Evolutionary conservation across 1,140 invertebrate species (phyloP).

Genomic region (Matsumurasca onukii): DNA sequence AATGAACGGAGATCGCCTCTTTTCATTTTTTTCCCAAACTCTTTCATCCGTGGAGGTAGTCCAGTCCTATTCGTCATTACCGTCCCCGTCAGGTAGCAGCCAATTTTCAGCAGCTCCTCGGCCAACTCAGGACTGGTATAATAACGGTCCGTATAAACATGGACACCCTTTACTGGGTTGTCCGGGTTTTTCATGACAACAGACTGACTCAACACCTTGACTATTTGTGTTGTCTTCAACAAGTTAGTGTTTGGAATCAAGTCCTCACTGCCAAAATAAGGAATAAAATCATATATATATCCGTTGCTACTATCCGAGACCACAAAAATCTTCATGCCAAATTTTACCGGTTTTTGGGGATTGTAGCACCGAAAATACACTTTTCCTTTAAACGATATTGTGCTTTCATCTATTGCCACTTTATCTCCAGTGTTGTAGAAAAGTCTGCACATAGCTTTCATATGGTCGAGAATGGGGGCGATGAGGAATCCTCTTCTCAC

Average conservation of each 20-base stretch:
- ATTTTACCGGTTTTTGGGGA: conserved; percentile 7
- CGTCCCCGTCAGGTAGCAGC: conserved; percentile 3
- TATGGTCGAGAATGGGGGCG: conserved; percentile 1
- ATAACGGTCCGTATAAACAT: conserved; percentile 3
- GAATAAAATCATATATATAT: conserved; percentile 12
- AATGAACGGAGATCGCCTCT: neutral
- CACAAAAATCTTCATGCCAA: conserved; percentile 23
- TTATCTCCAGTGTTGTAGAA: neutral
- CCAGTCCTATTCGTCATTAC: conserved; percentile 15
- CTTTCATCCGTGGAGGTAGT: neutral
- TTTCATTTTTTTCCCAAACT: conserved; percentile 1
- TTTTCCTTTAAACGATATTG: neutral
- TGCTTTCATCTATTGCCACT: neutral
- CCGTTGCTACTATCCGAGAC: conserved; percentile 11
- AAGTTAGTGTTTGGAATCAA: neutral
- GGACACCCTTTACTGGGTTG: neutral
- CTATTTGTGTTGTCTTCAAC: conserved; percentile 19
- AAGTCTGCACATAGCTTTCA: neutral
- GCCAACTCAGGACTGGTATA: conserved; percentile 21
- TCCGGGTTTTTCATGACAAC: neutral
- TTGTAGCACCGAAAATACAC: conserved; percentile 1
- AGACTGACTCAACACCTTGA: conserved; percentile 3
- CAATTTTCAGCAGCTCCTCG: neutral
- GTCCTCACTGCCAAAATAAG: conserved; percentile 10
- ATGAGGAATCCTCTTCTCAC: conserved; percentile 6